phyloP scores from a whole-genome alignment of 2,888 invertebrate genomes.

The Tetranychus piercei region DNA sequence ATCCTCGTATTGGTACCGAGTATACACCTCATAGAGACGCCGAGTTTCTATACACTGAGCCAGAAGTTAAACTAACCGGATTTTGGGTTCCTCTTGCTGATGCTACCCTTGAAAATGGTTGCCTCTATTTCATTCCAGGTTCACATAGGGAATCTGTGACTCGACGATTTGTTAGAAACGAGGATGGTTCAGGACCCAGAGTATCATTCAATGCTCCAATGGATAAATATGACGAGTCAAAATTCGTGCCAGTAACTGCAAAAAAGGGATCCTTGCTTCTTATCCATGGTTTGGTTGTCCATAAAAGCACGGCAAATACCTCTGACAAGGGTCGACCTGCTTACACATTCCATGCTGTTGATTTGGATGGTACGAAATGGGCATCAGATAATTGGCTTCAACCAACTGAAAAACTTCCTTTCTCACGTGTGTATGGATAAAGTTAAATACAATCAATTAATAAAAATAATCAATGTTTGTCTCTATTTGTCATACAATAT shows the following conservation, averaged over 20 bases:
- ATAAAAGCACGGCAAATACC: slow-evolving; percentile 69
- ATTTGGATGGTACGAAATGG: slow-evolving; percentile 53
- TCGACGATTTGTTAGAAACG: slow-evolving; percentile 40
- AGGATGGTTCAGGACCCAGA: slow-evolving; percentile 40
- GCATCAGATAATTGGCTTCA: slow-evolving; percentile 53
- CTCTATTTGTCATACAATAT: too few relatives aligned
- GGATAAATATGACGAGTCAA: slow-evolving; percentile 40
- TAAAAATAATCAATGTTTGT: too few relatives aligned
- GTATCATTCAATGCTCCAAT: slow-evolving; percentile 48
- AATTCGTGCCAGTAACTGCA: slow-evolving; percentile 59
- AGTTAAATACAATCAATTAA: neutral
- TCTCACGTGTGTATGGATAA: neutral
- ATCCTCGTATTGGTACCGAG: slow-evolving; percentile 69
- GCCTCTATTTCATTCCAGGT: slow-evolving; percentile 73
- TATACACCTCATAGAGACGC: slow-evolving; percentile 48
- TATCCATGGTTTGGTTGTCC: slow-evolving; percentile 79
- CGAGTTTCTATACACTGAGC: slow-evolving; percentile 66
- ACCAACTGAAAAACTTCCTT: slow-evolving; percentile 17
- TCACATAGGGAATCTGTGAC: slow-evolving; percentile 64
- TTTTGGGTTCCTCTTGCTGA: slow-evolving; percentile 94
- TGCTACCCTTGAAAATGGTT: slow-evolving; percentile 77
- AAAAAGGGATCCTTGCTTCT: slow-evolving; percentile 68
- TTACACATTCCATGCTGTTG: slow-evolving; percentile 85
- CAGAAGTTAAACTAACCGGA: slow-evolving; percentile 52
- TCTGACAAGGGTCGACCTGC: slow-evolving; percentile 65